A percentile compares a stretch with the other conserved stretches of the same genome.
These are phyloP conservation scores for Sympetrum striolatum DNA, from an alignment of 2,888 invertebrate genomes.

Conservation along the genomic window DNA sequence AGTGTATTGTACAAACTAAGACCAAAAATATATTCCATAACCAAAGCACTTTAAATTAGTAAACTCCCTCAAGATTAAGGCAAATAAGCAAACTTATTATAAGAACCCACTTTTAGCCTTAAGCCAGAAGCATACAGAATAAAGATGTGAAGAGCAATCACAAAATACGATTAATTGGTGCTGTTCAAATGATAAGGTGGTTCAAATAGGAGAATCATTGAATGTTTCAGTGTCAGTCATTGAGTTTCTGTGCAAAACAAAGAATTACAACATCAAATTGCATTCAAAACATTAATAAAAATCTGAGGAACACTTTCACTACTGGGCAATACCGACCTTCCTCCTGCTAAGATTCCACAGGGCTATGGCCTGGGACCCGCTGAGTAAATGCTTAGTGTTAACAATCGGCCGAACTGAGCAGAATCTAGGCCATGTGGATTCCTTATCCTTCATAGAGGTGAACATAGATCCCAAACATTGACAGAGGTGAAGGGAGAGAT, in stretches of 20 bases:
- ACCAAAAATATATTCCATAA: too few species aligned
- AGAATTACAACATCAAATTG: slow-evolving; percentile 18
- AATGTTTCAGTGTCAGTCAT: background rate
- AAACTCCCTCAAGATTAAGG: too few species aligned
- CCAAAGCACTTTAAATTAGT: too few species aligned
- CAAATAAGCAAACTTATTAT: too few species aligned
- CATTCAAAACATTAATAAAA: background rate
- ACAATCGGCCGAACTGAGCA: slow-evolving; percentile 82
- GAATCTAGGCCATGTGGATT: slow-evolving; percentile 66
- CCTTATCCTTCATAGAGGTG: slow-evolving; percentile 38
- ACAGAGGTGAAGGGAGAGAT: slow-evolving; percentile 32
- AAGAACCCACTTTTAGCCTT: too few species aligned
- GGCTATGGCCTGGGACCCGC: slow-evolving; percentile 75
- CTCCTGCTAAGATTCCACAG: slow-evolving; percentile 93
- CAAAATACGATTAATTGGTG: too few species aligned
- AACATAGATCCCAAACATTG: slow-evolving; percentile 27
- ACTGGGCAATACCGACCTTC: slow-evolving; percentile 72
- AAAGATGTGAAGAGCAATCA: too few species aligned
- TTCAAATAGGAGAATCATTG: background rate
- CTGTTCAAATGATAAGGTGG: too few species aligned
- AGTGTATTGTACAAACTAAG: too few species aligned
- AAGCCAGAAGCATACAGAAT: too few species aligned
- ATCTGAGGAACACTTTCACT: slow-evolving; percentile 33
- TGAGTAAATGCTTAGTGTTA: slow-evolving; percentile 40
- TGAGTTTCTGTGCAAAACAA: slow-evolving; percentile 9